Evolutionary conservation across 2,113 vertebrate species (phyloP), one percentile per base, ranked within the genome.

Genomic region (Chlamydotis undulata): DNA sequence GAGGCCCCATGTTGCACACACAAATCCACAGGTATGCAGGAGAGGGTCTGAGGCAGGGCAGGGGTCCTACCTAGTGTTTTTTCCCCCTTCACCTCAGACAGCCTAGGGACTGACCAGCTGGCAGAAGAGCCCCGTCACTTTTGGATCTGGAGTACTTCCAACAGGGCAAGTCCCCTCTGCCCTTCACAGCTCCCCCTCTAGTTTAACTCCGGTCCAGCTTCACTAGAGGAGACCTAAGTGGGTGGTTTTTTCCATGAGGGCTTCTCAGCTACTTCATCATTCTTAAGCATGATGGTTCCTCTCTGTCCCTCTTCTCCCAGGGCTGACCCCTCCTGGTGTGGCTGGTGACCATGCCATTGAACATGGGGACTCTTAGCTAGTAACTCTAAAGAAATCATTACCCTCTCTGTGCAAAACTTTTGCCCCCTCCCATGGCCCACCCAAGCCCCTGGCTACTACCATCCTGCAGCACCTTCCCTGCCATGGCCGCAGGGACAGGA

Each of bases 401-500:
- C 33, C 8, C 22, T 56, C 67, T 39, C 31, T 33, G 52, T n/a
- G 49, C 80, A 87, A 71, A 79, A 74, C 55, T 31, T 41, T 71
- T 70, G 28, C 19, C n/a, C 7, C 12, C 31, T 80, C 41, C 41
- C 41, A 33, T 0, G 0, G 53, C 26, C 29, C 29, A 59, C 21
- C 49, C 43, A 63, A 63, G 53, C 12, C 2, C 0, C 61, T 52
- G 63, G 47, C 29, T 71, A 14, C 6, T 86, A 14, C 43, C 19
- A 21, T 81, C 17, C 41, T 1, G 4, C 17, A 65, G 53, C 39
- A 85, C 45, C 53, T 71, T 89, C 78, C 47, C 87, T 6, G 7
- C 33, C 73, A 73, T 53, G 87, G 33, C 65, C 10, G 4, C 57
- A 69, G 45, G 49, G 73, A 50, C 25, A 55, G 80, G 59, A 93